Evolutionary conservation across 2,113 vertebrate genomes (phyloP).

Genomic region (Ailurus styani): DNA sequence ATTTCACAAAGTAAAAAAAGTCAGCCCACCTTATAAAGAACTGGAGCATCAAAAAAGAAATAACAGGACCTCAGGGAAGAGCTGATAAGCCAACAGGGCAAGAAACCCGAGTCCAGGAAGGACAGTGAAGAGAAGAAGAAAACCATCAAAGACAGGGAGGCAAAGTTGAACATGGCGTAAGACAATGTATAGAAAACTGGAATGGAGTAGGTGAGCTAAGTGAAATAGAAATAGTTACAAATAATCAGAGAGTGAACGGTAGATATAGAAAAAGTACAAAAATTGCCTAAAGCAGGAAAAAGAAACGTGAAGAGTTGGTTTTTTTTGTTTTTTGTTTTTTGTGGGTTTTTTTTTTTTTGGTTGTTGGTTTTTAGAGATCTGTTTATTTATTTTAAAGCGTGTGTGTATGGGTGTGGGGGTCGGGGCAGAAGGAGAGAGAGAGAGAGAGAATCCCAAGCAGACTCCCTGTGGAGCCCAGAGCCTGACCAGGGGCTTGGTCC

Average conservation of each 20-base stretch:
- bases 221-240: neutral
- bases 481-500: neutral
- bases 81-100: neutral
- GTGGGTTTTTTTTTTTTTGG: neutral
- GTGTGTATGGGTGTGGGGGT: neutral
- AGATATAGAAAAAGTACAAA: neutral
- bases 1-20: neutral
- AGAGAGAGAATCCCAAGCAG: neutral
- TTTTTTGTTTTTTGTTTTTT: neutral
- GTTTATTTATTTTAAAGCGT: neutral
- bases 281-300: neutral
- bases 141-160: neutral
- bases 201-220: neutral
- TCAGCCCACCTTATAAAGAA: neutral
- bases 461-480: neutral
- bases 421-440: neutral
- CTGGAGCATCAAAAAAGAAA: neutral
- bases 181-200: neutral
- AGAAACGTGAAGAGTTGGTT: neutral
- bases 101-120: neutral
- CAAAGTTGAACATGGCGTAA: neutral
- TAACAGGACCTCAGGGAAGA: neutral
- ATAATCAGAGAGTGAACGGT: neutral
- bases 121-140: neutral
- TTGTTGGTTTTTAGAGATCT: neutral